Conservation (phyloP, 2,797 vertebrate genomes). For the Gambelia wislizenii region DNA sequence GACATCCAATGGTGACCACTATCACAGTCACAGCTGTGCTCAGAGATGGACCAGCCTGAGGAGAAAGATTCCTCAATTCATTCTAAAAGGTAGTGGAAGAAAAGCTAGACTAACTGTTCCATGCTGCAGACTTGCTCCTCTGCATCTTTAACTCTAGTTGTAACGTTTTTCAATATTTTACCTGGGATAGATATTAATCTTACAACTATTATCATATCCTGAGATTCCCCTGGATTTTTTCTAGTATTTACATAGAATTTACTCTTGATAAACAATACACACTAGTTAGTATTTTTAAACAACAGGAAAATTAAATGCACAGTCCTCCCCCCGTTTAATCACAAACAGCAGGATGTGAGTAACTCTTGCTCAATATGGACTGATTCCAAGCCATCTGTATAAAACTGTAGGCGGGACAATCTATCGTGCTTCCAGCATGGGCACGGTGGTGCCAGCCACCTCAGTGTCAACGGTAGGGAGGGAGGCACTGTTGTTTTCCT, state of each 20-base stretch:
- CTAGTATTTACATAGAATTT: neutral
- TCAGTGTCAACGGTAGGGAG: slow-evolving; percentile 51
- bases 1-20: neutral
- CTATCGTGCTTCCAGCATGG: slow-evolving; percentile 66
- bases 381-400: slow-evolving; percentile 69
- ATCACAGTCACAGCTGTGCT: neutral
- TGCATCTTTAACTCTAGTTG: neutral
- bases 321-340: slow-evolving; percentile 50
- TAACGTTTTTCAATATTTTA: neutral
- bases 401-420: slow-evolving; percentile 66
- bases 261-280: neutral
- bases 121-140: neutral
- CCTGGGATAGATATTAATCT: neutral
- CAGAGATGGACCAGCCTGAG: too few relatives aligned
- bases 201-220: neutral
- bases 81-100: neutral
- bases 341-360: slow-evolving; percentile 43
- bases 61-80: neutral
- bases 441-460: slow-evolving; percentile 69
- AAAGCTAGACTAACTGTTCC: neutral
- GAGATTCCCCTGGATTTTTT: neutral
- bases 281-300: neutral
- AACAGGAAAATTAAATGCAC: slow-evolving; percentile 4
- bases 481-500: slow-evolving; percentile 67
- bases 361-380: slow-evolving; percentile 59